Percentiles rank a stretch among this genome's conserved stretches.
Evolutionary conservation across 2,113 vertebrate genomes (phyloP).

Genomic region (Sminthopsis crassicaudata): DNA sequence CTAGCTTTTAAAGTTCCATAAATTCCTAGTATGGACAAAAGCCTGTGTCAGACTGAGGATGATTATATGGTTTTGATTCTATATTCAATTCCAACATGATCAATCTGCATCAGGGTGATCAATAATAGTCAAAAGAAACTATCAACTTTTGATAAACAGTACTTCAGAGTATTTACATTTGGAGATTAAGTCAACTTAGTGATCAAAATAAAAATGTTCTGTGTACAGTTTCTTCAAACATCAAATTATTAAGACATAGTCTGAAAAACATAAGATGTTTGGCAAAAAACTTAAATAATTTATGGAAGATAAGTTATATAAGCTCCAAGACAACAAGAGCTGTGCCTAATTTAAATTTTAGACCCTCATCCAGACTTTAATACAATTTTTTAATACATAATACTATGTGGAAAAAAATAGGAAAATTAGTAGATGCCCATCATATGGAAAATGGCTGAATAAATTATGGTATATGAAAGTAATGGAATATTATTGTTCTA

Average conservation of each 20-base stretch:
- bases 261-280: not conserved
- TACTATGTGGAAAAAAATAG: too few relatives aligned
- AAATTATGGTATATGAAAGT: too few relatives aligned
- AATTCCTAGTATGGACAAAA: not conserved
- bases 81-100: not conserved
- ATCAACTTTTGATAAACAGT: not conserved
- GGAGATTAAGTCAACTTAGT: not conserved
- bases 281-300: not conserved
- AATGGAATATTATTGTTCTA: too few relatives aligned
- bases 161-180: not conserved
- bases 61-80: not conserved
- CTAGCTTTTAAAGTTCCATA: not conserved
- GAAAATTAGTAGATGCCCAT: too few relatives aligned
- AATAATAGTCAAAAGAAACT: not conserved
- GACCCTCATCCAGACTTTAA: too few relatives aligned
- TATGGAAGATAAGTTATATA: not conserved
- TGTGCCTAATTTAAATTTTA: not conserved
- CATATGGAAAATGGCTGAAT: too few relatives aligned
- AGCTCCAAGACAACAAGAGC: not conserved
- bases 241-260: not conserved
- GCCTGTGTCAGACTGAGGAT: not conserved
- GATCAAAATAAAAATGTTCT: too few relatives aligned
- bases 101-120: not conserved
- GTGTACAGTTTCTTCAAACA: not conserved
- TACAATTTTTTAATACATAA: too few relatives aligned